Evolutionary conservation across 2,797 vertebrate species (phyloP).

Genomic region (Alosa sapidissima): DNA sequence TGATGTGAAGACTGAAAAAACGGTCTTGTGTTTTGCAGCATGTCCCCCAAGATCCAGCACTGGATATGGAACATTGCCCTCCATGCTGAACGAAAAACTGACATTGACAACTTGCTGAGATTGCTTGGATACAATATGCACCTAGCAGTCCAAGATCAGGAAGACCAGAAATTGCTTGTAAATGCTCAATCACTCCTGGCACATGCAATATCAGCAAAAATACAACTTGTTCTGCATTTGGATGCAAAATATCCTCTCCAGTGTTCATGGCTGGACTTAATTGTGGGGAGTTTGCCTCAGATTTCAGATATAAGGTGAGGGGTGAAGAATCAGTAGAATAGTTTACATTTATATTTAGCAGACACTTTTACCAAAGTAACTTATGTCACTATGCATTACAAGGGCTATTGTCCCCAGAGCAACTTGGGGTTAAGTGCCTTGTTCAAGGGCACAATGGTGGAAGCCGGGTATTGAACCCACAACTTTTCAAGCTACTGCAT

Average conservation of each 20-base stretch:
- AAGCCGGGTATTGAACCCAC: no score
- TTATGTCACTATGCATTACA: no score
- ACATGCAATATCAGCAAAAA: constrained; percentile 22
- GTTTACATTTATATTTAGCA: no score
- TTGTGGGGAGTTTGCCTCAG: constrained; percentile 34
- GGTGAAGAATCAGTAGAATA: no score
- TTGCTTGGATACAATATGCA: constrained; percentile 39
- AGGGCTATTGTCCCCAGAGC: no score
- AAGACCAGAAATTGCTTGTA: constrained; percentile 20
- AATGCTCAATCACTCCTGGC: constrained; percentile 32
- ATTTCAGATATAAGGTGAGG: constrained; percentile 42
- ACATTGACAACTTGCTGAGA: constrained; percentile 39
- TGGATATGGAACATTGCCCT: constrained; percentile 44
- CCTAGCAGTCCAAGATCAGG: constrained; percentile 25
- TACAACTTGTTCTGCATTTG: constrained; percentile 44
- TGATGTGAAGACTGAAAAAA: no score
- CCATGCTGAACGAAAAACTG: constrained; percentile 12
- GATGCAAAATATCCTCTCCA: neutral
- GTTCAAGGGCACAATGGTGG: no score
- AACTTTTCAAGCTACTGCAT: no score
- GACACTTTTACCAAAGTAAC: no score
- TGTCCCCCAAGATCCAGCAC: constrained; percentile 25
- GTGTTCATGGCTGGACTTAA: constrained; percentile 2
- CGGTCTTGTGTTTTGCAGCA: constrained; percentile 19
- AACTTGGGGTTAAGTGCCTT: no score